Base-by-base conservation (phyloP, 2,113 vertebrate species). In the Cisticola juncidis region DNA sequence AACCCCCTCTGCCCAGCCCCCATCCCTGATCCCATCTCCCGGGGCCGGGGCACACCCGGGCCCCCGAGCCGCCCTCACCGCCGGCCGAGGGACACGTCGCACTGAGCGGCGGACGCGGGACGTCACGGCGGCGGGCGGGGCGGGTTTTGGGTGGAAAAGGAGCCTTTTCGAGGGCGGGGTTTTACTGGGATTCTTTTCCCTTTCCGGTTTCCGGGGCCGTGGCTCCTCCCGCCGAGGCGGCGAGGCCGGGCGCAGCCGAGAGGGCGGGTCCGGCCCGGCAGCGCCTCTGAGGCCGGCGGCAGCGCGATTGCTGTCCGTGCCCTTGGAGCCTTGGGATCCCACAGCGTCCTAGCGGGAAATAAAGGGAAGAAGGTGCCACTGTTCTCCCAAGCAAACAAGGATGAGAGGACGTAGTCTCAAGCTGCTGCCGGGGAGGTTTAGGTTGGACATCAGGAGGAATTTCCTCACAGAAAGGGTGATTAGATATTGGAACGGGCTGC, bases 191-290 rank as follows among this genome's bases (percentile, higher is more conserved):
- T 6, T 35, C 29, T 13, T 22, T 26, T 33, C 10, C 4, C 1
- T 50, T 58, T 68, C 54, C 72, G 36, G 54, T 23, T 33, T 38
- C 73, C 47, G 84, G 8, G 12, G 10, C 8, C 9, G 12, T 2
- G 1, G 42, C 20, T 66, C 10, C 20, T 20, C 20, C 29, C 24
- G 24, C 15, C 4, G 21, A 20, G 2, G 23, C 2, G 28, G 40
- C 9, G 12, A 19, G 24, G 33, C 15, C 0, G 18, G 10, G 19
- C 23, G 1, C 11, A 1, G 70, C 12, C 5, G 7, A 19, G 58
- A 15, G 50, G 23, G 18, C 9, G 0, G 12, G 0, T 2, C 3
- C 1, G 11, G 0, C 5, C 2, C 16, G 1, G 22, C 20, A 0
- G 15, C 5, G 19, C 9, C 4, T 6, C 5, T 9, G 51, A 5